phyloP scores from a whole-genome alignment of 2,113 vertebrate genomes.

The Camelus bactrianus region DNA sequence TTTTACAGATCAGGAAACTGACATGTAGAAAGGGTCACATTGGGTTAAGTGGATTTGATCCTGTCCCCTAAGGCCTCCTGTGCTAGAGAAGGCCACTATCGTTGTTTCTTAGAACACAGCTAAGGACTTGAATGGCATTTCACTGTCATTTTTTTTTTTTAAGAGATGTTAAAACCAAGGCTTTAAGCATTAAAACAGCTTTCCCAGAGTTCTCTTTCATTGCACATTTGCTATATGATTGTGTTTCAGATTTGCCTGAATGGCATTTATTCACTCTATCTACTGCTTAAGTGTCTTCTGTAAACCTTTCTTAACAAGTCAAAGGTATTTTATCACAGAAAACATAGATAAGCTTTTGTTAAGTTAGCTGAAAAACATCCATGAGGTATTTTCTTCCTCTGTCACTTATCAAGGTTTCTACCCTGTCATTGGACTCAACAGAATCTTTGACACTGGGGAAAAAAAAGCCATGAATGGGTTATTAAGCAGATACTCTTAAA shows the following conservation, averaged over 20 bases:
- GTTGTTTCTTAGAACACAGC: background rate
- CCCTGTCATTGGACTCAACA: background rate
- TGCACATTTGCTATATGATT: background rate
- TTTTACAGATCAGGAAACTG: background rate
- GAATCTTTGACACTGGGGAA: background rate
- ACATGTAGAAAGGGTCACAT: background rate
- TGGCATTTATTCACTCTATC: background rate
- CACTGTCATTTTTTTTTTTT: background rate
- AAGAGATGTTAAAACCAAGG: background rate
- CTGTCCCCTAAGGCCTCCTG: too few species aligned
- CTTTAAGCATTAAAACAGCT: background rate
- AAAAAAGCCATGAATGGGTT: background rate
- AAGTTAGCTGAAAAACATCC: background rate
- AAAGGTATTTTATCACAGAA: background rate
- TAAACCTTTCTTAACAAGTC: background rate
- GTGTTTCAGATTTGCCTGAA: background rate
- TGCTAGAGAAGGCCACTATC: too few species aligned
- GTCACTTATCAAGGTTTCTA: background rate
- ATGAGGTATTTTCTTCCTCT: background rate
- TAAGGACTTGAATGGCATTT: background rate
- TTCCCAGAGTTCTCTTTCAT: background rate
- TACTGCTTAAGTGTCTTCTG: background rate
- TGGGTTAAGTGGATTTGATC: background rate
- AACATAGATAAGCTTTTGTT: background rate
- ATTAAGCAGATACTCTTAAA: background rate